Conservation (phyloP, 2,797 vertebrate genomes). For the Crax fasciolata region DNA sequence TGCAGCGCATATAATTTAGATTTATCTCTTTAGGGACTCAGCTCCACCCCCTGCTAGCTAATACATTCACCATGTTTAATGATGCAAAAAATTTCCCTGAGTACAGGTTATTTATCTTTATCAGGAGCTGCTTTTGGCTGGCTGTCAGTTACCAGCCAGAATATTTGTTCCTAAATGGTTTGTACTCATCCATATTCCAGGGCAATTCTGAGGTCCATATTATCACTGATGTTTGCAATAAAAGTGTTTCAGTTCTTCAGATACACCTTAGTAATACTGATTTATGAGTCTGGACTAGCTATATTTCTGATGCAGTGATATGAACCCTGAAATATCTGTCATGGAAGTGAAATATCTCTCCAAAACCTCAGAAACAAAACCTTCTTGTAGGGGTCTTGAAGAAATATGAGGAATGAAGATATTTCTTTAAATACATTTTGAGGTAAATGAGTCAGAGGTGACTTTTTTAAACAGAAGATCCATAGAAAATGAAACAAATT, state of each 20-base stretch:
- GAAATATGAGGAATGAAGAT: constrained; percentile 64
- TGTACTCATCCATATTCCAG: constrained; percentile 86
- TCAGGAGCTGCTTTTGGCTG: constrained; percentile 85
- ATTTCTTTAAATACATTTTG: constrained; percentile 68
- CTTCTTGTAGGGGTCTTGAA: constrained; percentile 39
- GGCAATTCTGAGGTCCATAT: constrained; percentile 79
- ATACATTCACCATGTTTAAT: constrained; percentile 94
- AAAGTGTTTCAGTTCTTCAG: constrained; percentile 81
- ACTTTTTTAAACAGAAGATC: constrained; percentile 32
- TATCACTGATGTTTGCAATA: constrained; percentile 82
- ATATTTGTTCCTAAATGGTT: constrained; percentile 85
- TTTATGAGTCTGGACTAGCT: constrained; percentile 80
- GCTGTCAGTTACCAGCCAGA: constrained; percentile 85
- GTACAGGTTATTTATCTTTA: constrained; percentile 94
- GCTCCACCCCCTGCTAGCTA: constrained; percentile 89
- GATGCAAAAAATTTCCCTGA: constrained; percentile 93
- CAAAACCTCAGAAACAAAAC: constrained; percentile 71
- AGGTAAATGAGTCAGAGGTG: constrained; percentile 38
- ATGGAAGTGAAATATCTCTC: constrained; percentile 78
- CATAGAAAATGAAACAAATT: constrained; percentile 55
- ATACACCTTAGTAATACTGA: constrained; percentile 83
- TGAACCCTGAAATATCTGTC: constrained; percentile 82
- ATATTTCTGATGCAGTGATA: constrained; percentile 79
- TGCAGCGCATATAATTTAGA: constrained; percentile 89
- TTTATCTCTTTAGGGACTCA: constrained; percentile 90